Evolutionary conservation across 2,797 vertebrate genomes (phyloP), one percentile per base, ranked within the genome.

Genomic region (Spinibarbus caldwelli): DNA sequence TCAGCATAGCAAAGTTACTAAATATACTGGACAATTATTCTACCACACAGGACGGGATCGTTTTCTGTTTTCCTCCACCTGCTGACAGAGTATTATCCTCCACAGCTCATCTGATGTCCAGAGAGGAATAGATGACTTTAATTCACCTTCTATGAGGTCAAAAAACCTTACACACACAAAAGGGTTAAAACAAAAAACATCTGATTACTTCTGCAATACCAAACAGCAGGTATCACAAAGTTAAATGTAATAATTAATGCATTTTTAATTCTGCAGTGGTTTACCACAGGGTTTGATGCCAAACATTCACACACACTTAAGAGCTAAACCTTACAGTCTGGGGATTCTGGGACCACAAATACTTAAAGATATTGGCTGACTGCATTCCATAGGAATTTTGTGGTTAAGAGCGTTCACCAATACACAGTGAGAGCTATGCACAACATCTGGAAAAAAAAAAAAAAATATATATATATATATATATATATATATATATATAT

Each of bases 1-100:
- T 91, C 72, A 85, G 88, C 85, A 84, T 89, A 85, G 78, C 90
- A 89, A 83, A 85, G 5, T 71, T 80, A 88, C 93, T 93, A 92
- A 93, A 94, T 92, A 93, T 93, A 94, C 77, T 84, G 38, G 86
- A 93, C 93, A 93, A 94, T 93, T 88, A 90, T 86, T 86, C 88
- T 85, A 91, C 93, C 90, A 89, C 90, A 89, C 66, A 80, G 67
- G 76, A 72, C 10, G 6, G 76, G 67, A 85, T 85, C 75, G 31
- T 45, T 85, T 84, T 85, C 75, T 67, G 82, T 78, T 78, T 68
- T 68, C 73, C 82, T 78, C 45, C 75, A 78, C 43, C 64, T 62
- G 83, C 45, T 72, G 76, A 79, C 41, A 79, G 83, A 79, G 23
- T 47, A 79, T 85, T 62, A 79, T 34, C 77, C 52, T 70, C 67